Percentiles rank a stretch among this genome's conserved stretches.
Conservation (phyloP, 2,113 vertebrate genomes). For the Trematocara zebra region DNA sequence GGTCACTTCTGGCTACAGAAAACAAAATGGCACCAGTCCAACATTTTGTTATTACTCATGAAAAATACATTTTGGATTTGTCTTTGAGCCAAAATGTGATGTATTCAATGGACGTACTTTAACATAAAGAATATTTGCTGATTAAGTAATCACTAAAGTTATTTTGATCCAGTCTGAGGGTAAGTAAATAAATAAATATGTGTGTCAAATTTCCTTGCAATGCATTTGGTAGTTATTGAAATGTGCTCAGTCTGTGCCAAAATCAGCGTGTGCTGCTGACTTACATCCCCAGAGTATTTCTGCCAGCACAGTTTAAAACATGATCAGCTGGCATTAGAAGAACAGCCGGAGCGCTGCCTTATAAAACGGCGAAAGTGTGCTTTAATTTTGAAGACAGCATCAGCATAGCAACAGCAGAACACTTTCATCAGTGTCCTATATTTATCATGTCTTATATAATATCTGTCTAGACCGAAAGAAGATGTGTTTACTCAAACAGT, state of each 20-base stretch:
- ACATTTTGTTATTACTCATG: not conserved
- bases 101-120: not conserved
- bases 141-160: not conserved
- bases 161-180: not conserved
- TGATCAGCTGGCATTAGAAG: not conserved
- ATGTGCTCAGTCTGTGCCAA: not conserved
- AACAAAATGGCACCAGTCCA: fast-evolving
- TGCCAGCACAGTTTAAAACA: not conserved
- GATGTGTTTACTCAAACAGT: not conserved
- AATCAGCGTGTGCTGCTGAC: not conserved
- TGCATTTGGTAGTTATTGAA: not conserved
- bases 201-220: not conserved
- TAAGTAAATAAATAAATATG: not conserved
- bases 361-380: not conserved
- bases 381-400: not conserved
- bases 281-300: not conserved
- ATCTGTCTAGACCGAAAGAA: not conserved
- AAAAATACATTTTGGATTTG: not conserved
- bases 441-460: not conserved
- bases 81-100: not conserved
- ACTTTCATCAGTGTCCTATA: not conserved
- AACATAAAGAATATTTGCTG: not conserved
- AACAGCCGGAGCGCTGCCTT: fast-evolving
- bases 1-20: not conserved
- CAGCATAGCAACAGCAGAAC: not conserved